A percentile compares a stretch with the other conserved stretches of the same genome.
These are phyloP conservation scores for Calameuta filiformis DNA, from an alignment of 2,888 invertebrate species.

Conservation along the genomic window DNA sequence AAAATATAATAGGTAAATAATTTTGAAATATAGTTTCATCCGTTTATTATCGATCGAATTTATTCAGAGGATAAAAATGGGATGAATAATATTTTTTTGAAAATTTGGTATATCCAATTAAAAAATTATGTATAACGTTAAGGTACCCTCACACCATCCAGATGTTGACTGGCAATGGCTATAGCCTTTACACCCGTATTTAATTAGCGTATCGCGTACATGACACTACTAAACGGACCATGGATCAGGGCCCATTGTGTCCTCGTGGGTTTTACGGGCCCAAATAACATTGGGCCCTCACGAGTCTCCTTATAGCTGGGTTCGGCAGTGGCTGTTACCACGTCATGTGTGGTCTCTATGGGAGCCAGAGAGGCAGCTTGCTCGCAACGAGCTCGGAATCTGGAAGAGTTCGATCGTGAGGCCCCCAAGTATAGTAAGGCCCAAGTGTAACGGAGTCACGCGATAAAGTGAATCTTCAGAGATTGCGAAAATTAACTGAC, in stretches of 20 bases:
- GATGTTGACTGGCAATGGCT: neutral
- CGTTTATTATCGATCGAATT: too few species aligned
- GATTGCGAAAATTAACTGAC: too few species aligned
- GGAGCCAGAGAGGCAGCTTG: neutral
- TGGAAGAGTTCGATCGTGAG: neutral
- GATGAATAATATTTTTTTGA: too few species aligned
- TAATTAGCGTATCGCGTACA: conserved; percentile 13
- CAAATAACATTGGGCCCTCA: neutral
- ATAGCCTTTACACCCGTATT: conserved; percentile 1
- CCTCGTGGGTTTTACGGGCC: neutral
- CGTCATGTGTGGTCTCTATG: conserved; percentile 18
- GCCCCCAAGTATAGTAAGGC: too few species aligned
- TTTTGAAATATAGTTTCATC: too few species aligned
- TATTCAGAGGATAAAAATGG: too few species aligned
- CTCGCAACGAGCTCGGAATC: conserved; percentile 3
- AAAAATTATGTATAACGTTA: too few species aligned
- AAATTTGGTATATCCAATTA: too few species aligned
- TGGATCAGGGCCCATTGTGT: conserved; percentile 2
- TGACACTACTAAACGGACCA: conserved; percentile 10
- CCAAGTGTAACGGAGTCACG: too few species aligned
- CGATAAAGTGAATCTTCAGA: too few species aligned
- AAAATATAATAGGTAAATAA: too few species aligned
- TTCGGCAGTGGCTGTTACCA: neutral
- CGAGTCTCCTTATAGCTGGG: neutral
- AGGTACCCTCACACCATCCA: neutral